Conservation (phyloP, 2,113 vertebrate genomes). For the Amazona vittata region DNA sequence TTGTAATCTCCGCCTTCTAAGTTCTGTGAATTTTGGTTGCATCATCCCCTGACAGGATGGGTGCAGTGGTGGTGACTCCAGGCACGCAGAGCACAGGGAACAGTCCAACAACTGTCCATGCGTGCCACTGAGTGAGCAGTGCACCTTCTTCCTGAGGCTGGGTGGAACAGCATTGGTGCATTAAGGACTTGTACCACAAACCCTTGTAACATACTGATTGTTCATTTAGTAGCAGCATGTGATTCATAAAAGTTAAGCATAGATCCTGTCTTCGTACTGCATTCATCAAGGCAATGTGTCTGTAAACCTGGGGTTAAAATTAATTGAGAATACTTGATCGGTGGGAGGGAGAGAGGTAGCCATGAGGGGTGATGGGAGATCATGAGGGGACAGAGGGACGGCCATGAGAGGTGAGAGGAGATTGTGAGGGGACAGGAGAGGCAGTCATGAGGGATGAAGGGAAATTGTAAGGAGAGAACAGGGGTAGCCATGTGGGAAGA, state of each 20-base stretch:
- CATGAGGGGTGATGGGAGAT: not conserved
- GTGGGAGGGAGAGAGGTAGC: not conserved
- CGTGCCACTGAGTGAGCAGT: rapidly evolving
- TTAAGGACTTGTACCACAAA: not conserved
- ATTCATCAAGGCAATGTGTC: not conserved
- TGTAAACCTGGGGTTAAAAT: not conserved
- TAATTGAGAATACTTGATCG: not conserved
- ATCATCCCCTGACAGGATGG: not conserved
- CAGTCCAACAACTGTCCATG: not conserved
- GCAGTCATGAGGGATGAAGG: not conserved
- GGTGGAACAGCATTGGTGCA: not conserved
- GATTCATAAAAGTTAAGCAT: not conserved
- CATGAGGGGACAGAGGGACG: too few relatives aligned
- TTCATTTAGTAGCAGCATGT: not conserved
- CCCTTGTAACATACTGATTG: not conserved
- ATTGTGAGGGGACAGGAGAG: not conserved
- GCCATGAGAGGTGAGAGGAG: not conserved
- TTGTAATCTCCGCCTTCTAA: not conserved
- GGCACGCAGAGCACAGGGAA: not conserved
- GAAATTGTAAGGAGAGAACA: not conserved
- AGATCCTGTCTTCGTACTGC: not conserved
- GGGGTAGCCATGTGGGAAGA: not conserved
- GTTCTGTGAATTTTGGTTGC: not conserved
- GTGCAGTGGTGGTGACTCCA: not conserved
- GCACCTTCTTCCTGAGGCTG: not conserved